Evolutionary conservation across 37 sponge, comb jelly and placozoan species (phyloP), one percentile per base, ranked within the genome.

Genomic region (Diacarnus erythraeanus): DNA sequence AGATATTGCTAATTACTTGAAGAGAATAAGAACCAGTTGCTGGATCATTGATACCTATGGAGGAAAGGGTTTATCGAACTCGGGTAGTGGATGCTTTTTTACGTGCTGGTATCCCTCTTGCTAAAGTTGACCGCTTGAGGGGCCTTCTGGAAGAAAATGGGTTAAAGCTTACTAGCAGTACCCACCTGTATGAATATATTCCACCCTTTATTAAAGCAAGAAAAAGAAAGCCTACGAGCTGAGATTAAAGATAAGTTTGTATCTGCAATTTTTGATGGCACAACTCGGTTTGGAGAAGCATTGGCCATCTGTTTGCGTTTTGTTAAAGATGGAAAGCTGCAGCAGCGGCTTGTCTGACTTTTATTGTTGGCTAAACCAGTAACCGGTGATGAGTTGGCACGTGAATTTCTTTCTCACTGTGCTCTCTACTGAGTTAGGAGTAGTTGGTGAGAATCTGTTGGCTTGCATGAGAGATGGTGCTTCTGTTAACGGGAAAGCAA

Each of bases 231-330:
- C 21, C 33, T 54, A 8, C 78, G 71, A 38, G 66, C 77, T 18
- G 66, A 59, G 20, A 66, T 59, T 2, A 8, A 37, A n/a, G 35
- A 78, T 59, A 75, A 72, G 33, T 85, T 77, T 43, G 79, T 85
- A 78, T 85, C 54, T n/a, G n/a, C n/a, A n/a, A n/a, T n/a, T n/a
- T n/a, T n/a, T n/a, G 79, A 85, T 85, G 86, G 86, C 21, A 72
- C 86, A 18, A 39, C 86, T 23, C 38, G 79, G 23, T 56, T 78
- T 29, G 86, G 86, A 23, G 79, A 85, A 44, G 79, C 75, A 9
- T 73, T 78, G 40, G 86, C 74, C 17, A 72, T 85, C 37, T 65
- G 77, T 9, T 8, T 85, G 6, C 34, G 79, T 9, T 85, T 40
- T 15, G 42, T 70, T 40, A 60, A 38, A 47, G 79, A 85, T n/a